A percentile compares a stretch with the other conserved stretches of the same genome.
Evolutionary conservation across 1,140 invertebrate species (phyloP).

Genomic region (Papilio dardanus): DNA sequence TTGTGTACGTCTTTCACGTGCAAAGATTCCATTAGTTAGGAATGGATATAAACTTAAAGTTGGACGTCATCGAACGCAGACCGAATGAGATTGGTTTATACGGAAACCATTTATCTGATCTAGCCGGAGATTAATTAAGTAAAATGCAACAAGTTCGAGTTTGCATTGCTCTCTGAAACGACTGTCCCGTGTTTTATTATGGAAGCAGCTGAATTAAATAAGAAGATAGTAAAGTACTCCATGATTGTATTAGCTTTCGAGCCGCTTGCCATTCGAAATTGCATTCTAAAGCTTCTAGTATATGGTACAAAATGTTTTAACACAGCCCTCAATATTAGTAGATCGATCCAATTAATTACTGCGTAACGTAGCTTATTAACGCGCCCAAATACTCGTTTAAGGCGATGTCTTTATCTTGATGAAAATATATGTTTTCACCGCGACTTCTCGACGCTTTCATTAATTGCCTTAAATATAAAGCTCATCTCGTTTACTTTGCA

Average conservation of each 20-base stretch:
- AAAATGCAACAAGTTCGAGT: slow-evolving; percentile 79
- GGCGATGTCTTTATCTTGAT: slow-evolving; percentile 34
- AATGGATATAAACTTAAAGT: slow-evolving; percentile 29
- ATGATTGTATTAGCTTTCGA: slow-evolving; percentile 48
- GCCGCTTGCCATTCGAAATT: slow-evolving; percentile 25
- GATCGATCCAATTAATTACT: slow-evolving; percentile 37
- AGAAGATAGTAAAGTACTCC: slow-evolving; percentile 55
- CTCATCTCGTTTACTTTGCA: slow-evolving; percentile 60
- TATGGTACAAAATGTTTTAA: slow-evolving; percentile 21
- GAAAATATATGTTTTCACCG: slow-evolving; percentile 34
- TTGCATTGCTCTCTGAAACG: slow-evolving; percentile 72
- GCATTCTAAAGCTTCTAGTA: neutral
- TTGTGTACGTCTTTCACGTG: slow-evolving; percentile 17
- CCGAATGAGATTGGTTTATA: slow-evolving; percentile 58
- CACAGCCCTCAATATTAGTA: slow-evolving; percentile 8
- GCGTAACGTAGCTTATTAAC: slow-evolving; percentile 35
- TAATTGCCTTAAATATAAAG: slow-evolving; percentile 57
- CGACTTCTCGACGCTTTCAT: slow-evolving; percentile 30
- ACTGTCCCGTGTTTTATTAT: slow-evolving; percentile 76
- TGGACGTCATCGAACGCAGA: slow-evolving; percentile 52
- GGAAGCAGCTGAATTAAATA: slow-evolving; percentile 70
- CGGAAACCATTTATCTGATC: slow-evolving; percentile 70
- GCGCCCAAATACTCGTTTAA: slow-evolving; percentile 37
- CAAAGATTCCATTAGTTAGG: slow-evolving; percentile 18
- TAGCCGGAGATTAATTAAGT: slow-evolving; percentile 77